These are phyloP conservation scores for Mus minutoides DNA, from an alignment of 2,797 vertebrate genomes.

Conservation along the genomic window DNA sequence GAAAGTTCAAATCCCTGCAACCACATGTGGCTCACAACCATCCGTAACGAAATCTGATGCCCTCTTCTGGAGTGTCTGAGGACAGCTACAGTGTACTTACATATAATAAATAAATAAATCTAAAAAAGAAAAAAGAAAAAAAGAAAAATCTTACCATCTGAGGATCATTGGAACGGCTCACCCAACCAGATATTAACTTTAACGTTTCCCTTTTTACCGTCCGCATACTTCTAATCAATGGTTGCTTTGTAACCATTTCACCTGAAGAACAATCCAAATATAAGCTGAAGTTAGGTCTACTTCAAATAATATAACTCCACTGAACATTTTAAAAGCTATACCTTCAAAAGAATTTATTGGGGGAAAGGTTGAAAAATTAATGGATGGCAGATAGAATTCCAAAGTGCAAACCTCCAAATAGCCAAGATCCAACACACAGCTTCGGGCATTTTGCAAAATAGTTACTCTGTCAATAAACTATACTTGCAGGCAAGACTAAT, in stretches of 20 bases:
- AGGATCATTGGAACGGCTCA: conserved; percentile 97
- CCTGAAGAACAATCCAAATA: conserved; percentile 86
- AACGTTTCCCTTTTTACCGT: conserved; percentile 98
- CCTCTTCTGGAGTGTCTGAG: too few relatives aligned
- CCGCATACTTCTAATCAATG: conserved; percentile 97
- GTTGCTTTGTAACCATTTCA: conserved; percentile 98
- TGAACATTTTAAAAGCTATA: not conserved
- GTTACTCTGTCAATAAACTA: not conserved
- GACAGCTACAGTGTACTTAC: too few relatives aligned
- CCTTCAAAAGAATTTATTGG: not conserved
- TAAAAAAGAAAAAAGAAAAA: not conserved
- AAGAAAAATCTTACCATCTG: conserved; percentile 93
- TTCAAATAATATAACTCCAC: not conserved
- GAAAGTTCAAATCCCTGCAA: too few relatives aligned
- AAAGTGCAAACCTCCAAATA: not conserved
- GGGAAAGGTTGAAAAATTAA: not conserved
- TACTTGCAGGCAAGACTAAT: not conserved
- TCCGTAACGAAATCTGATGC: too few relatives aligned
- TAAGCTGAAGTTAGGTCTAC: not conserved
- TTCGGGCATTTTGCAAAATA: not conserved
- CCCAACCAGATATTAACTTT: conserved; percentile 98
- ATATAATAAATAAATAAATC: too few relatives aligned
- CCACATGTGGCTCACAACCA: too few relatives aligned
- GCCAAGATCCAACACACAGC: not conserved
- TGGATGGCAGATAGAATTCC: not conserved